Evolutionary conservation across 2,888 invertebrate species (phyloP), one percentile per base, ranked within the genome.

Genomic region (Opisthograptis luteolata): DNA sequence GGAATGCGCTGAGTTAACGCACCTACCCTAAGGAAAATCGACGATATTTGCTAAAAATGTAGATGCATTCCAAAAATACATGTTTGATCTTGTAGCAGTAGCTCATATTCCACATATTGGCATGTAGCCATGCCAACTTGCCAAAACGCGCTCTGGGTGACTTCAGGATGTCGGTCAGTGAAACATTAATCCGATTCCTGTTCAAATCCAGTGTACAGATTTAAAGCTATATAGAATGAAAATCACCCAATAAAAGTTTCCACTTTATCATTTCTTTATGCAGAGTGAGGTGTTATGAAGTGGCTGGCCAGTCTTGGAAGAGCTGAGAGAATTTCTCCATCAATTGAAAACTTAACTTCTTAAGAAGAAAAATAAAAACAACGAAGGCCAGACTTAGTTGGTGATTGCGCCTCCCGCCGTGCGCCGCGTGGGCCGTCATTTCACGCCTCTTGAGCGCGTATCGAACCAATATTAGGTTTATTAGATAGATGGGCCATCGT

Each of bases 391-490:
- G 53, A 61, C 58, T 66, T 52, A 35, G 55, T 58, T 81, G 84
- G 82, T 62, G 64, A 63, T 50, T 48, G 50, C 52, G 55, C 51
- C 64, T 62, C 68, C 72, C 70, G 62, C 63, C 68, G 68, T n/a
- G 72, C 51, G 66, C 64, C 58, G 68, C 70, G 72, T 60, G 73
- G 71, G 72, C 73, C 77, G 75, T 86, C 81, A 87, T 88, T 89
- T 88, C 84, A 88, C 85, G 88, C 78, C 81, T 83, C 86, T 87
- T 87, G 85, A 76, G 71, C 87, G 86, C 84, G 81, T 83, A 87
- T 85, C 81, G 86, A 84, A 85, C 85, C 87, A 88, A 85, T 87
- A 88, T 87, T 87, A 85, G 83, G 84, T 87, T 87, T 89, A 89
- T 88, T 87, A 88, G 85, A 87, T 85, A 84, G 84, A 87, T 82